A percentile compares a stretch with the other conserved stretches of the same genome.
These are phyloP conservation scores for Araneus ventricosus DNA, from an alignment of 1,140 invertebrate species.

Conservation along the genomic window DNA sequence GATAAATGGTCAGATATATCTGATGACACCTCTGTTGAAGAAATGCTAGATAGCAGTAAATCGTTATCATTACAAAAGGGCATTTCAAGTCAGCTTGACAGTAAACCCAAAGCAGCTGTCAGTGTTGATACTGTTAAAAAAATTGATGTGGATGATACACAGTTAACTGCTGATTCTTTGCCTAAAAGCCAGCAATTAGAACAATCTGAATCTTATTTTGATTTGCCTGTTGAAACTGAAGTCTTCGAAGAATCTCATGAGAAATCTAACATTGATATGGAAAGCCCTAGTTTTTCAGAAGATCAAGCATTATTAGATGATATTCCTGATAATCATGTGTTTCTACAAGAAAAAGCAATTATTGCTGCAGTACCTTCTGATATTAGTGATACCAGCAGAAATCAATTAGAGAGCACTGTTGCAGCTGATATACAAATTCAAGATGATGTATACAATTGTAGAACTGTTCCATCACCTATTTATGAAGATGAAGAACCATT, in stretches of 20 bases:
- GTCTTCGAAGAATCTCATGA: background rate
- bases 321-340: background rate
- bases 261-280: background rate
- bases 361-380: background rate
- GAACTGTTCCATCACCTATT: background rate
- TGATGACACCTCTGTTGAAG: constrained; percentile 44
- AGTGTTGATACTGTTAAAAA: background rate
- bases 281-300: background rate
- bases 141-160: background rate
- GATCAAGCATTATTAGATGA: background rate
- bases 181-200: background rate
- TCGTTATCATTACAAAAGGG: constrained; percentile 15
- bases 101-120: background rate
- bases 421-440: background rate
- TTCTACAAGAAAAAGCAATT: constrained; percentile 2
- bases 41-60: constrained; percentile 41
- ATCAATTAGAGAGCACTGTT: background rate
- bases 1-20: constrained; percentile 66
- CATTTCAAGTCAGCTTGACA: background rate
- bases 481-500: constrained; percentile 44
- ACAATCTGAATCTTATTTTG: background rate
- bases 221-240: background rate
- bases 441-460: background rate
- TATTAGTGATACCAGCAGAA: background rate
- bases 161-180: background rate